These are phyloP conservation scores for Patella depressa DNA, from an alignment of 2,888 invertebrate species.

Conservation along the genomic window DNA sequence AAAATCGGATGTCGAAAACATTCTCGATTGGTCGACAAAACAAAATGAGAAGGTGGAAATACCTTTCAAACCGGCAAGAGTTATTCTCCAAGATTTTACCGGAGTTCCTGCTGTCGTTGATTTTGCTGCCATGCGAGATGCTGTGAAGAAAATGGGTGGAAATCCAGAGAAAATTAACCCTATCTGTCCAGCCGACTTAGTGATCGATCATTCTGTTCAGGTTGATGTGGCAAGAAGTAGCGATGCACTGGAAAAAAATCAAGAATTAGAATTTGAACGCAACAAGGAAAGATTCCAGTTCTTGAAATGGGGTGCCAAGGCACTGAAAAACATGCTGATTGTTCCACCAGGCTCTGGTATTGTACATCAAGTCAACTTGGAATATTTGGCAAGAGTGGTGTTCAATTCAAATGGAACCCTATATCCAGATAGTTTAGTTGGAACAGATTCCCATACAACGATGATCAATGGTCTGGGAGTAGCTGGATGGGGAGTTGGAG, in stretches of 20 bases:
- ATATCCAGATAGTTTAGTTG: conserved; percentile 93
- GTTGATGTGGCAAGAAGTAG: conserved; percentile 88
- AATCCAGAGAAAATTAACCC: conserved; percentile 96
- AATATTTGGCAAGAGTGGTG: conserved; percentile 92
- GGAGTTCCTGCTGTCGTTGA: conserved; percentile 99
- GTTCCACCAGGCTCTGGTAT: conserved; percentile 99
- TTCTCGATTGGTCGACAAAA: conserved; percentile 88
- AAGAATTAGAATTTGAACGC: conserved; percentile 93
- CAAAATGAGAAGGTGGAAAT: conserved; percentile 87
- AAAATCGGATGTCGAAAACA: conserved; percentile 84
- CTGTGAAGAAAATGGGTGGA: conserved; percentile 87
- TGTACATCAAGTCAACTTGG: conserved; percentile 98
- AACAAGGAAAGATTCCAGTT: conserved; percentile 96
- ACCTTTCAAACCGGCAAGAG: conserved; percentile 95
- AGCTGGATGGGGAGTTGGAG: conserved; percentile 90
- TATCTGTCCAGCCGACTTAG: conserved; percentile 95
- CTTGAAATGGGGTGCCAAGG: conserved; percentile 97
- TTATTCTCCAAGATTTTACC: conserved; percentile 85
- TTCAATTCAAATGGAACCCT: conserved; percentile 79
- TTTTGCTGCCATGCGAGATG: conserved; percentile 98
- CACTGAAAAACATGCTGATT: conserved; percentile 95
- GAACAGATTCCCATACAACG: conserved; percentile 98
- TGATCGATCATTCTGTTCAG: conserved; percentile 98
- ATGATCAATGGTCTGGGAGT: conserved; percentile 99
- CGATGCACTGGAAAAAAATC: conserved; percentile 91